Evolutionary conservation across 2,888 invertebrate species (phyloP).

Genomic region (Eupithecia tripunctaria): DNA sequence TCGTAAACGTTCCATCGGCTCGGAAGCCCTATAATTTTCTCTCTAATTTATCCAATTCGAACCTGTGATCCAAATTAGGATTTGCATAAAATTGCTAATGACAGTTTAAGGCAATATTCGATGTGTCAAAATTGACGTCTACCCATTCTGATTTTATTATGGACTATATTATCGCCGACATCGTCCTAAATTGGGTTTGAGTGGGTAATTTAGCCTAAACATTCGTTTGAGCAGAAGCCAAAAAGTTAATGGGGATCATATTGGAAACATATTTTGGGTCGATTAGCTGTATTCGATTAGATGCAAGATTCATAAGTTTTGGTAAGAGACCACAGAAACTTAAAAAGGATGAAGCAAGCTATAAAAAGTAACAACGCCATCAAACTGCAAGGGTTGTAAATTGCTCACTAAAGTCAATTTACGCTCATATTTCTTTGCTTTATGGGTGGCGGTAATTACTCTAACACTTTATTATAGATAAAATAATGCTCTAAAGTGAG

Average conservation of each 20-base stretch:
- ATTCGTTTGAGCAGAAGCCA: constrained; percentile 59
- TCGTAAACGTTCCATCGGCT: constrained; percentile 72
- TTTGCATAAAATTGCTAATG: constrained; percentile 82
- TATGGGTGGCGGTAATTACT: constrained; percentile 78
- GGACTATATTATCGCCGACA: constrained; percentile 62
- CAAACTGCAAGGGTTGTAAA: constrained; percentile 41
- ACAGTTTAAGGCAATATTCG: constrained; percentile 71
- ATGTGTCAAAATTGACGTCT: constrained; percentile 74
- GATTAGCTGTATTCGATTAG: constrained; percentile 19
- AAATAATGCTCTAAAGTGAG: constrained; percentile 77
- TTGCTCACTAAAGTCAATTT: constrained; percentile 40
- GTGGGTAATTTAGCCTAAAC: constrained; percentile 59
- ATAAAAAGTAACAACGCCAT: constrained; percentile 37
- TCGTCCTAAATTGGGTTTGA: constrained; percentile 59
- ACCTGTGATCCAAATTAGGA: constrained; percentile 75
- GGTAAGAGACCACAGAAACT: constrained; percentile 12
- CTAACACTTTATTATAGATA: constrained; percentile 81
- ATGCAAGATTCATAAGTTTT: constrained; percentile 17
- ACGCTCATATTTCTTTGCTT: constrained; percentile 40
- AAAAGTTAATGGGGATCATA: constrained; percentile 57
- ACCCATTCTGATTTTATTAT: constrained; percentile 64
- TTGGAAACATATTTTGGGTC: constrained; percentile 51
- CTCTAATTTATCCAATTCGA: constrained; percentile 76
- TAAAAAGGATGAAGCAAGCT: constrained; percentile 24
- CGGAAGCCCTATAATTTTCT: constrained; percentile 74